These are phyloP conservation scores for Mimas tiliae DNA, from an alignment of 2,888 invertebrate genomes.

Conservation along the genomic window DNA sequence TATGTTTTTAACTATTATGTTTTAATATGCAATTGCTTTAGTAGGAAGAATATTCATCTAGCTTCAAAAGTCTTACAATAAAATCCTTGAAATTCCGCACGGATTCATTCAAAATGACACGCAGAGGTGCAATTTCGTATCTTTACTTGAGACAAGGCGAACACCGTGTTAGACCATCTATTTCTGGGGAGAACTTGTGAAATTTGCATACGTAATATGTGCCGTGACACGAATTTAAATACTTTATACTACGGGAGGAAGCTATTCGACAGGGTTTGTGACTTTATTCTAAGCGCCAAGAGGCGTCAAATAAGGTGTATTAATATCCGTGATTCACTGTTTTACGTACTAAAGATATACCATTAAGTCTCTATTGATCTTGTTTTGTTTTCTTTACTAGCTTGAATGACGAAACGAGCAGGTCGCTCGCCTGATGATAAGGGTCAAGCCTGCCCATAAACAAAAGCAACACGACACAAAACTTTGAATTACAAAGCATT, in stretches of 20 bases:
- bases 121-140: not conserved
- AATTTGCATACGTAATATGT: constrained; percentile 22
- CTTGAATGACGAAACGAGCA: too few species aligned
- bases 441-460: too few species aligned
- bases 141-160: not conserved
- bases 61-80: not conserved
- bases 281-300: not conserved
- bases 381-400: too few species aligned
- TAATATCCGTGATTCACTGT: not conserved
- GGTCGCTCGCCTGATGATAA: too few species aligned
- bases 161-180: constrained; percentile 1
- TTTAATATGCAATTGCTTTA: too few species aligned
- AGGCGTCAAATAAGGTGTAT: not conserved
- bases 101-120: not conserved
- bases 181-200: constrained; percentile 7
- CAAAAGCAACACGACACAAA: too few species aligned
- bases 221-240: constrained; percentile 21
- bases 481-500: too few species aligned
- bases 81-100: not conserved
- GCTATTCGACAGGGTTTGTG: not conserved
- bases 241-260: constrained; percentile 13
- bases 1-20: too few species aligned
- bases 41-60: too few species aligned
- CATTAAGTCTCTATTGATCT: too few species aligned
- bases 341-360: not conserved